These are phyloP conservation scores for Octodonta nipae DNA, from an alignment of 2,888 invertebrate genomes.

Conservation along the genomic window DNA sequence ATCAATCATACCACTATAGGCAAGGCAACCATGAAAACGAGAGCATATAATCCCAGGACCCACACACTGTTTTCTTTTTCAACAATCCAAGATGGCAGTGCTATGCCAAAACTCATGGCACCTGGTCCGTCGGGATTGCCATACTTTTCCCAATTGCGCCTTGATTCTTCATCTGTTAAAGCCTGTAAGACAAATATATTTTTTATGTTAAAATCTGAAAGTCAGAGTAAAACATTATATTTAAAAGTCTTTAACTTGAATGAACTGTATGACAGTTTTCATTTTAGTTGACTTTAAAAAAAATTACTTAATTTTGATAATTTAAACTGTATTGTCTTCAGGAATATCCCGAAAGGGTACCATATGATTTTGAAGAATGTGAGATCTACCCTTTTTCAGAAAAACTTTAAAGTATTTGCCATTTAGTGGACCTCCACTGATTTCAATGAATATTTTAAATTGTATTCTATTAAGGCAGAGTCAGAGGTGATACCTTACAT, in stretches of 20 bases:
- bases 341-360: too few relatives aligned
- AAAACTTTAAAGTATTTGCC: too few relatives aligned
- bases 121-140: slow-evolving; percentile 99
- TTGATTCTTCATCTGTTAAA: slow-evolving; percentile 91
- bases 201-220: background rate
- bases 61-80: slow-evolving; percentile 98
- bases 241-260: background rate
- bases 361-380: too few relatives aligned
- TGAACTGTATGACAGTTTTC: background rate
- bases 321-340: too few relatives aligned
- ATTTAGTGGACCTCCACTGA: too few relatives aligned
- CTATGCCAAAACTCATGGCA: slow-evolving; percentile 98
- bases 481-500: too few relatives aligned
- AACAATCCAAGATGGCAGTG: slow-evolving; percentile 98
- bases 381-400: too few relatives aligned
- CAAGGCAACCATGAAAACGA: slow-evolving; percentile 95
- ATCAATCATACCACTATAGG: slow-evolving; percentile 57
- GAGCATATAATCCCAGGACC: slow-evolving; percentile 87
- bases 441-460: too few relatives aligned
- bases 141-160: slow-evolving; percentile 96
- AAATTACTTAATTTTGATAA: too few relatives aligned
- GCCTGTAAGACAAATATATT: slow-evolving; percentile 43
- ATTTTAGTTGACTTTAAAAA: too few relatives aligned
- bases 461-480: too few relatives aligned
- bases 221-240: background rate